A percentile compares a stretch with the other conserved stretches of the same genome.
phyloP scores from a whole-genome alignment of 2,113 vertebrate species.

The Apodemus speciosus region DNA sequence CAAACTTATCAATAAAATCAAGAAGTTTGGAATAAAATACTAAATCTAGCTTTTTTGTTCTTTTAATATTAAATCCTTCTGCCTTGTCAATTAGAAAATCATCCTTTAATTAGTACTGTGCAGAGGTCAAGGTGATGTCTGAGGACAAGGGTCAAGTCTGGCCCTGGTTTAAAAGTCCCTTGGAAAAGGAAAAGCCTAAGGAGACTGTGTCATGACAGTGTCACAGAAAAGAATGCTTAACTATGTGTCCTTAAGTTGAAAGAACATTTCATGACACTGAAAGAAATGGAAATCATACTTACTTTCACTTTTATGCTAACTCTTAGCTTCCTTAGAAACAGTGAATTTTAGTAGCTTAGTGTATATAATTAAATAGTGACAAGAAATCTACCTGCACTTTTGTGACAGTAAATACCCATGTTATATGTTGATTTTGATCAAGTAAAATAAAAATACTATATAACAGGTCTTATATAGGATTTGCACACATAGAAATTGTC shows the following conservation, averaged over 20 bases:
- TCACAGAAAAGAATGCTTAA: not conserved
- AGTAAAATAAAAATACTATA: constrained; percentile 37
- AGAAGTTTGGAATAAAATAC: not conserved
- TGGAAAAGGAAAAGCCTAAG: not conserved
- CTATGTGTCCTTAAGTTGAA: not conserved
- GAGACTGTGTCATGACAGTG: not conserved
- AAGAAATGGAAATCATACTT: constrained; percentile 10
- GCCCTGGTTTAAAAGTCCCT: not conserved
- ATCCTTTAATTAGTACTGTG: not conserved
- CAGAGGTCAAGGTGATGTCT: not conserved
- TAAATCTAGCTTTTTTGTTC: not conserved
- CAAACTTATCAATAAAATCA: not conserved
- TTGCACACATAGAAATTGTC: constrained; percentile 79
- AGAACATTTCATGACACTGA: not conserved
- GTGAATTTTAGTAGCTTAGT: not conserved
- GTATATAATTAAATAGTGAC: not conserved
- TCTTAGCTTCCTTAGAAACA: not conserved
- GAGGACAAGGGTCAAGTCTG: too few species aligned
- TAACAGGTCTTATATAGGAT: constrained; percentile 70
- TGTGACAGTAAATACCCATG: not conserved
- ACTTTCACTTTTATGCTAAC: not conserved
- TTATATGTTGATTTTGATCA: constrained; percentile 48
- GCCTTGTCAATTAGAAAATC: not conserved
- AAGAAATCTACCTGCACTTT: not conserved
- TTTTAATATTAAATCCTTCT: not conserved